Evolutionary conservation across 2,888 invertebrate genomes (phyloP).

Genomic region (Cephus spinipes): DNA sequence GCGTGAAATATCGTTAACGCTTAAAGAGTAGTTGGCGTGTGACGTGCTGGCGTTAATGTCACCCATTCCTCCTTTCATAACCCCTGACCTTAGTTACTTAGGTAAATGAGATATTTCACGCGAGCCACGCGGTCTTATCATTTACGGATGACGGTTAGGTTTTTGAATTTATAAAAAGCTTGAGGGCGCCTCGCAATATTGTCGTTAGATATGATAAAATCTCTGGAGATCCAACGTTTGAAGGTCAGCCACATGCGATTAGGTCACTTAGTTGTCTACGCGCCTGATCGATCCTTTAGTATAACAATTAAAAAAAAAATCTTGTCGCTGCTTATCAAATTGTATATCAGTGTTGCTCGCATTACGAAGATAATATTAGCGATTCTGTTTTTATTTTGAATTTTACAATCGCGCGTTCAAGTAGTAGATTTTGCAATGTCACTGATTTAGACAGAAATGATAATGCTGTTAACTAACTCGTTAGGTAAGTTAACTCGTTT

Average conservation of each 20-base stretch:
- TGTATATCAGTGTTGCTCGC: background rate
- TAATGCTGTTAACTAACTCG: background rate
- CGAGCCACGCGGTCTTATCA: background rate
- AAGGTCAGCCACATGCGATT: background rate
- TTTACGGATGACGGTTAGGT: background rate
- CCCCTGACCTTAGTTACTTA: conserved; percentile 3
- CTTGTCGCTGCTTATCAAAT: background rate
- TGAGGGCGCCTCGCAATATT: background rate
- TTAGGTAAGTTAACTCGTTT: background rate
- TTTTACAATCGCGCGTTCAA: background rate
- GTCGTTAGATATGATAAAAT: background rate
- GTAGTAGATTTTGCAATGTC: background rate
- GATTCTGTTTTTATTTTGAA: background rate
- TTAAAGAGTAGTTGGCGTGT: conserved; percentile 6
- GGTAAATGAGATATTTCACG: conserved; percentile 1
- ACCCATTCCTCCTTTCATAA: background rate
- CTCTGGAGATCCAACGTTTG: background rate
- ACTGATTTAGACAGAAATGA: background rate
- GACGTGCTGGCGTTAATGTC: background rate
- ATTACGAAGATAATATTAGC: background rate
- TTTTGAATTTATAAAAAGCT: conserved; percentile 1
- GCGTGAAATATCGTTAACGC: background rate
- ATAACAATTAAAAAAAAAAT: background rate
- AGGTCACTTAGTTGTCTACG: background rate
- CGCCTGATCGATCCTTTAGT: background rate